These are phyloP conservation scores for Ginglymostoma cirratum DNA, from an alignment of 2,113 vertebrate species.

Conservation along the genomic window DNA sequence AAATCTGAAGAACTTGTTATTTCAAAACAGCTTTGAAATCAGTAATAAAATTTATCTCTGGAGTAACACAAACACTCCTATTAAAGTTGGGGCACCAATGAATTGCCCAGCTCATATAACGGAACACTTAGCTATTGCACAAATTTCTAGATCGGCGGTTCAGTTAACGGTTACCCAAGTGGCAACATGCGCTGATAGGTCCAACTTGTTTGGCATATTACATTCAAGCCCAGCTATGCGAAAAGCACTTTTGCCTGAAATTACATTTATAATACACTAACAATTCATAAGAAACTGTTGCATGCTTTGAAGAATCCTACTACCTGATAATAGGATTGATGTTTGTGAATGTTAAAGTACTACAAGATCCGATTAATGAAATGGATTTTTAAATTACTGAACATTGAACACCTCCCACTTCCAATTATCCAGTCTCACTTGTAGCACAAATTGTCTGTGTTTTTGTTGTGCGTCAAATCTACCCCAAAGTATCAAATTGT, in stretches of 20 bases:
- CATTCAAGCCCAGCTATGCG: background rate
- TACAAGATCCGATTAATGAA: background rate
- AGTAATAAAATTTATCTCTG: background rate
- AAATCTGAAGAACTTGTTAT: background rate
- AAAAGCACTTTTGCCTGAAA: background rate
- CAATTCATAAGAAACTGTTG: background rate
- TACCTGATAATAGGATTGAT: background rate
- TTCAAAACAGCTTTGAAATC: background rate
- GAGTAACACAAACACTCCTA: background rate
- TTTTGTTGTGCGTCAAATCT: background rate
- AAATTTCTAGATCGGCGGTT: background rate
- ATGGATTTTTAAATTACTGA: background rate
- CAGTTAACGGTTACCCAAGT: background rate
- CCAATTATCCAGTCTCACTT: background rate
- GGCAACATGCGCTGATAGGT: too few species aligned
- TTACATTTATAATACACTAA: background rate
- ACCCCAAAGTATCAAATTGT: background rate
- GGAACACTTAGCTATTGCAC: too few species aligned
- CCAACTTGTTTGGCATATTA: background rate
- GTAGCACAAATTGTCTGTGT: background rate
- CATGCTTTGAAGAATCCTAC: constrained; percentile 9
- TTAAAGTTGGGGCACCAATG: background rate
- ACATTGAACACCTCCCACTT: background rate
- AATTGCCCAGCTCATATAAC: background rate
- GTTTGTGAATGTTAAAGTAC: background rate